Conservation (phyloP, 2,797 vertebrate species). For the Halcyon chelicuti region DNA sequence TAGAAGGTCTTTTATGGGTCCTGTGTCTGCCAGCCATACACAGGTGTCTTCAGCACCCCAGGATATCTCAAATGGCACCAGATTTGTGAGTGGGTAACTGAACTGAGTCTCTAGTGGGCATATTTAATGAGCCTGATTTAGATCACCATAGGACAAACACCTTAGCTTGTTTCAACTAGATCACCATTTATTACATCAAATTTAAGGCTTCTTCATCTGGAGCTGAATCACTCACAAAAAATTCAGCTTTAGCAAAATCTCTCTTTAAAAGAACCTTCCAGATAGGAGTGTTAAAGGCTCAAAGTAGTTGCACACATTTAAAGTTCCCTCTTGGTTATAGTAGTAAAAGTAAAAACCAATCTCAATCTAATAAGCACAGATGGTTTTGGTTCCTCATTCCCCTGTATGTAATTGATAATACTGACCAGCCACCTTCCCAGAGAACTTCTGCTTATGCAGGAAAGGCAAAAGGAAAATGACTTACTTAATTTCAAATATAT, state of each 20-base stretch:
- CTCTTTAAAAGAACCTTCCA: not conserved
- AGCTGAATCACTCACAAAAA: not conserved
- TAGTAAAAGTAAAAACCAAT: not conserved
- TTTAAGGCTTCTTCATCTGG: not conserved
- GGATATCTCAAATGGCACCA: not conserved
- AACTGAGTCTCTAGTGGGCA: not conserved
- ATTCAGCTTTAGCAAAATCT: not conserved
- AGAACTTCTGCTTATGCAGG: not conserved
- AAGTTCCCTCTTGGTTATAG: not conserved
- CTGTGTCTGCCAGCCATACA: not conserved
- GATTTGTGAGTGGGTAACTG: not conserved
- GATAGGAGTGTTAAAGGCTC: not conserved
- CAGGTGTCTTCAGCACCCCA: not conserved
- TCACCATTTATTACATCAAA: not conserved
- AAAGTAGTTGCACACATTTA: not conserved
- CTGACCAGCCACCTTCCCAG: not conserved
- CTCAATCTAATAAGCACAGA: not conserved
- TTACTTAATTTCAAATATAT: not conserved
- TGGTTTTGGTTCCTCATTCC: not conserved
- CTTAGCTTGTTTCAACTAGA: not conserved
- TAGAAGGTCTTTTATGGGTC: not conserved
- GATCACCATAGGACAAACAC: not conserved
- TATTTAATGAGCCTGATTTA: not conserved
- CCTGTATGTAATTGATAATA: not conserved
- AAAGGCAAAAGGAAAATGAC: not conserved